These are phyloP conservation scores for Fistularia commersonii DNA, from an alignment of 2,797 vertebrate genomes.

Conservation along the genomic window DNA sequence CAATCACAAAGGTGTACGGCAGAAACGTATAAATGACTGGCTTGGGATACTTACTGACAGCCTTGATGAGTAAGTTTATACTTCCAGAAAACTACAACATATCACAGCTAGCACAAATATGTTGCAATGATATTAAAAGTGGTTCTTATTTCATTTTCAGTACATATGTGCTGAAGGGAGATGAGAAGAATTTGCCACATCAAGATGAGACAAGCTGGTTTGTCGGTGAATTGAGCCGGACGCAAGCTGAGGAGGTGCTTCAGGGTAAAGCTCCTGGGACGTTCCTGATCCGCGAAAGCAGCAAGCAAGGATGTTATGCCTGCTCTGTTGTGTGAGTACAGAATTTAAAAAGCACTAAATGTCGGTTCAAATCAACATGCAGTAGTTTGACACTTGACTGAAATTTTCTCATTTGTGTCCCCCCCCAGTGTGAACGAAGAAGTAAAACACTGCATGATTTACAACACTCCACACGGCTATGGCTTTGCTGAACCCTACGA, in stretches of 20 bases:
- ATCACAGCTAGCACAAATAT: background rate
- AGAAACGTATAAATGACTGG: constrained; percentile 97
- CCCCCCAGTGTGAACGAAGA: constrained; percentile 85
- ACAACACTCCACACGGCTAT: constrained; percentile 89
- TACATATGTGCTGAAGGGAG: constrained; percentile 86
- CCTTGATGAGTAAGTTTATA: constrained; percentile 87
- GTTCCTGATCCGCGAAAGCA: constrained; percentile 95
- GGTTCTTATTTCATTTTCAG: constrained; percentile 53
- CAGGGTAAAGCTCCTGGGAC: constrained; percentile 88
- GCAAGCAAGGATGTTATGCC: constrained; percentile 81
- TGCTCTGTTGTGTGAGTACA: constrained; percentile 79
- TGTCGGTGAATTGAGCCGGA: constrained; percentile 90
- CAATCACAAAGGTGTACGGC: constrained; percentile 97
- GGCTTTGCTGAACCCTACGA: constrained; percentile 96
- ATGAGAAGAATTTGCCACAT: constrained; percentile 88
- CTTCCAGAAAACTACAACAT: background rate
- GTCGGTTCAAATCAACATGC: background rate
- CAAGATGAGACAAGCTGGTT: constrained; percentile 94
- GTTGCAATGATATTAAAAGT: background rate
- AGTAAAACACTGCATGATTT: constrained; percentile 97
- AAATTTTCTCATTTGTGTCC: background rate
- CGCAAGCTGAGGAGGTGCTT: constrained; percentile 92
- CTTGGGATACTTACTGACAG: constrained; percentile 92
- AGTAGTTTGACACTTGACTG: background rate
- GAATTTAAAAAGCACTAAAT: background rate